Base-by-base conservation (phyloP, 2,888 invertebrate species). In the Agrilus mali region DNA sequence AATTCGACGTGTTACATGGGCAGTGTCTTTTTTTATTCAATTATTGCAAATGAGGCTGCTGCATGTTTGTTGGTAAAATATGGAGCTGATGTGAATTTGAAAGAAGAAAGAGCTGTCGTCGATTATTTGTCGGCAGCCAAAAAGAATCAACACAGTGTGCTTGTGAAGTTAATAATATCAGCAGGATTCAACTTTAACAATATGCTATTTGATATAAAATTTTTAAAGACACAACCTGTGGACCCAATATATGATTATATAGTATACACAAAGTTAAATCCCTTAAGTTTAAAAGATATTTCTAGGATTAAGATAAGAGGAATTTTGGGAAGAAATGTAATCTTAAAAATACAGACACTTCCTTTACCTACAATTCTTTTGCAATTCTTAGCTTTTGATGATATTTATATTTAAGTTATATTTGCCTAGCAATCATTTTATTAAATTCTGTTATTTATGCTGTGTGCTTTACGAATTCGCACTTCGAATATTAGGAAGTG, bases 51-150 rank as follows among this genome's bases (percentile, higher is more conserved):
- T 44, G 58, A 63, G 36, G 55, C 66, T 42, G 75, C 75, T 10
- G 77, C 78, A 3, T 64, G 70, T 36, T 59, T 74, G 10, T 65
- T 80, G 8, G 72, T 80, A 40, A 70, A 73, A 42, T 71, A 78
- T 49, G 81, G 81, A 31, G 76, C 76, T 8, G 74, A 80, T 54
- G 77, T 79, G 1, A 80, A 78, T 57, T 63, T 71, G 3, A 71
- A 72, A 47, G 75, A 77, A 53, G 66, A 75, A 44, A 68, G 71
- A 42, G 68, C 73, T 2, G 73, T 70, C 49, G 66, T 76, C 43
- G 77, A 77, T 51, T 74, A 74, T 55, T 59, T 78, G 38, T 68
- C 72, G 14, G 67, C 75, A 50, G 75, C 75, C 8, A 70, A 72
- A 48, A 65, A 69, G 34, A 59, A 65, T 42, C 64, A 63, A 12